Evolutionary conservation across 2,888 invertebrate genomes (phyloP), one percentile per base, ranked within the genome.

Genomic region (Parnassius glacialis): DNA sequence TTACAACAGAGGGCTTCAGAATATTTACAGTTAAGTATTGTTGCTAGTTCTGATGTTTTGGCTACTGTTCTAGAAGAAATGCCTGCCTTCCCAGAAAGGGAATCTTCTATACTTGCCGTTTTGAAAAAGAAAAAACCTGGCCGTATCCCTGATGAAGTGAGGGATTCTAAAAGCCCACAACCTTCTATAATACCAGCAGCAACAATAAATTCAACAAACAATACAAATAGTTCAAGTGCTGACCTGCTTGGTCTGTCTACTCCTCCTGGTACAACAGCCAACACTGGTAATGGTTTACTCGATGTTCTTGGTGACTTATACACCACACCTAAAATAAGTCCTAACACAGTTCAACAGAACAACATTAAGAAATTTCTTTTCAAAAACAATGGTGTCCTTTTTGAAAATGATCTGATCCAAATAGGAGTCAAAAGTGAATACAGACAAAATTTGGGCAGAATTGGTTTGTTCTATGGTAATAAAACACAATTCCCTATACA

Each of bases 11-110:
- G 99, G 74, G 98, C 99, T 59, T 98, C 98, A 64, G 99, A 99
- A 92, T 99, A 99, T 90, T 92, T 99, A 65, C 98, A 98, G 79
- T 92, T 99, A 66, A 98, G 98, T 84, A 97, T 97, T 78, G 97
- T 99, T 66, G 98, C 99, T 43, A 97, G 98, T 68, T 95, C 98
- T 61, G 99, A 99, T 93, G 99, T 99, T 64, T 92, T 99, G 93
- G 99, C 99, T 34, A 99, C 99, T 58, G 99, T 99, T 57, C 92
- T 99, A 71, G 99, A 99, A 93, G 99, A 99, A 92, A 99, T 99
- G 99, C 99, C 99, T 67, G 99, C 99, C 58, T 99, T 99, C 92
- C 98, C 99, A 5, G 99, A 99, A 89, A 94, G 99, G 70, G 99
- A 99, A 89, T 99, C 98, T 65, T 98, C 98, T 12, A 98, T 99